Conservation (phyloP, 2,888 invertebrate genomes). For the Calliphora vomitoria region DNA sequence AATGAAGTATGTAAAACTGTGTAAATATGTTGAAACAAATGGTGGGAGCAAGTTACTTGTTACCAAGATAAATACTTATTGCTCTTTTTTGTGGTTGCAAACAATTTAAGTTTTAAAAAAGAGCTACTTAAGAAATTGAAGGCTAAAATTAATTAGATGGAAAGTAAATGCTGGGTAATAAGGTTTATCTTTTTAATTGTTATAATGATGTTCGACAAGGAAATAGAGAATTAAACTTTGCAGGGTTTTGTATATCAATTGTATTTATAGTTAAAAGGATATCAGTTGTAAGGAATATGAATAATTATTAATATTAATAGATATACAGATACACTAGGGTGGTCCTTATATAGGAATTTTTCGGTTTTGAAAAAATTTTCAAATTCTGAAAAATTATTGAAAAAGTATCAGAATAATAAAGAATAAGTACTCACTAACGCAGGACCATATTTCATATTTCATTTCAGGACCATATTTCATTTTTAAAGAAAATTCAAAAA, state of each 20-base stretch:
- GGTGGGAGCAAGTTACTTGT: not conserved
- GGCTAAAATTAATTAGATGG: not conserved
- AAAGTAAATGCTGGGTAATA: not conserved
- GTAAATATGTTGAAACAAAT: constrained; percentile 4
- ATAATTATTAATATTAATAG: not conserved
- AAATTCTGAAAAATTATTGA: too few relatives aligned
- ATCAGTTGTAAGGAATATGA: not conserved
- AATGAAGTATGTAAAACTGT: not conserved
- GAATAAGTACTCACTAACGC: too few relatives aligned
- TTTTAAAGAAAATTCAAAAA: too few relatives aligned
- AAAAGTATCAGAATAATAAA: too few relatives aligned
- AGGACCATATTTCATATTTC: too few relatives aligned
- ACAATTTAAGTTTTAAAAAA: not conserved
- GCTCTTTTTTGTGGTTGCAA: too few relatives aligned
- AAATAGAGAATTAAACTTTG: not conserved
- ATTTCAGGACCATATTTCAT: too few relatives aligned
- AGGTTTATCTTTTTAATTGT: not conserved
- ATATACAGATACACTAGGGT: not conserved
- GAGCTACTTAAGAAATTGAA: not conserved
- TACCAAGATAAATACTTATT: not conserved
- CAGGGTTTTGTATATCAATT: not conserved
- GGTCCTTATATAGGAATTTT: too few relatives aligned
- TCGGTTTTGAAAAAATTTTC: too few relatives aligned
- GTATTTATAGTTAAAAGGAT: not conserved
- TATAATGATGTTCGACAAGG: too few relatives aligned